phyloP scores from a whole-genome alignment of 2,888 invertebrate genomes.

The Trichogramma dendrolimi region DNA sequence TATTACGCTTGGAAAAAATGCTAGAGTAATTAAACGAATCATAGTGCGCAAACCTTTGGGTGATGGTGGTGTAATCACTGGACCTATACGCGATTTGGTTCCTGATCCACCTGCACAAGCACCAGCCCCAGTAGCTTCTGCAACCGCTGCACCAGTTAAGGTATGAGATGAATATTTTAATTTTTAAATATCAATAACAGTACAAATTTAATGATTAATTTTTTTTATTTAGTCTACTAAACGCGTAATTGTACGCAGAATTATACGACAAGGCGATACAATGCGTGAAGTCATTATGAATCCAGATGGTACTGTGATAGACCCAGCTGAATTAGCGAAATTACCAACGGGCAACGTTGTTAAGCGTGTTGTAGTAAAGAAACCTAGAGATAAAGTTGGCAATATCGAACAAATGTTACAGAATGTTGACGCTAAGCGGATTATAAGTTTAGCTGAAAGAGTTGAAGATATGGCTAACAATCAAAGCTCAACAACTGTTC shows the following conservation, averaged over 20 bases:
- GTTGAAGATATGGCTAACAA: constrained; percentile 16
- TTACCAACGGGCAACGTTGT: constrained; percentile 49
- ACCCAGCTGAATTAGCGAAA: constrained; percentile 49
- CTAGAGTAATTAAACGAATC: constrained; percentile 48
- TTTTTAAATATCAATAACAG: neutral
- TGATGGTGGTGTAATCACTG: constrained; percentile 28
- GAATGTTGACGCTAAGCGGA: constrained; percentile 24
- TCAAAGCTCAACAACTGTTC: neutral
- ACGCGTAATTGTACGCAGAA: constrained; percentile 48
- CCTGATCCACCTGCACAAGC: constrained; percentile 11
- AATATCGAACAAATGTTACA: constrained; percentile 41
- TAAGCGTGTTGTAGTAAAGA: constrained; percentile 49
- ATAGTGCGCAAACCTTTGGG: constrained; percentile 43
- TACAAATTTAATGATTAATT: neutral
- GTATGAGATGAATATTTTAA: neutral
- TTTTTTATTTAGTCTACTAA: constrained; percentile 34
- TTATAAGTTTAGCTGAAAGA: constrained; percentile 26
- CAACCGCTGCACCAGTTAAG: constrained; percentile 1
- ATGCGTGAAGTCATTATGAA: constrained; percentile 50
- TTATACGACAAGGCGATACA: constrained; percentile 49
- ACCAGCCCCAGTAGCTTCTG: neutral
- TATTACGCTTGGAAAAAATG: constrained; percentile 30
- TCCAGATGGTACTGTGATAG: constrained; percentile 49
- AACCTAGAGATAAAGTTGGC: constrained; percentile 42
- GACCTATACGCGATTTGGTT: constrained; percentile 19